Base-by-base conservation (phyloP, 1,140 invertebrate species). In the Ostrea edulis region DNA sequence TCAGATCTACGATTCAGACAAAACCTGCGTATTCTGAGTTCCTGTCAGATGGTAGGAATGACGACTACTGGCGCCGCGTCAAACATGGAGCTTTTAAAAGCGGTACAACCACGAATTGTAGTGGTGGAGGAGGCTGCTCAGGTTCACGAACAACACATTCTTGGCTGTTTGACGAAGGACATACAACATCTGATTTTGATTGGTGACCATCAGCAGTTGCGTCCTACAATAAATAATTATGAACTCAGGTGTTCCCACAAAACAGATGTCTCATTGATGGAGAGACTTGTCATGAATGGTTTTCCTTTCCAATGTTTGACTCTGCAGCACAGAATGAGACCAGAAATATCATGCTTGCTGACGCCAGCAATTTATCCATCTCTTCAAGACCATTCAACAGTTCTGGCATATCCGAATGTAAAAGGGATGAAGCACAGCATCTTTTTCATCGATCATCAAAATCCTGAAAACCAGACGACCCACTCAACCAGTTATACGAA, bases 101-200 rank as follows among this genome's bases (percentile, higher is more conserved):
- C 71, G 81, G 83, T 93, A 7, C 44, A 86, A 8, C 91, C 93
- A 29, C 87, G 62, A 22, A 93, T 94, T 51, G 89, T 94, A 0
- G 90, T 94, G 20, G 91, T 94, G 25, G 94, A 94, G 88, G 93
- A 94, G 84, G 94, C 94, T n/a, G 94, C 94, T 0, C 93, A 94
- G 88, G 93, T 94, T 9, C 86, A 86, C 4, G 94, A 94, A 71
- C 90, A 92, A 2, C 94, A 94, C 82, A 88, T 94, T 22, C 81
- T 94, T 5, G 91, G 91, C 29, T 85, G 92, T 25, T 89, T 98
- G 12, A 96, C 96, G 5, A 93, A 95, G 44, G 90, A 95, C 53
- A 97, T 97, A 88, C 90, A 98, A 93, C 98, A 98, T 93, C 95
- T 98, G 0, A 97, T 98, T 89, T 95, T 98, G 25, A 97, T 98